Conservation (phyloP, 1,140 invertebrate genomes). For the Aphis gossypii region DNA sequence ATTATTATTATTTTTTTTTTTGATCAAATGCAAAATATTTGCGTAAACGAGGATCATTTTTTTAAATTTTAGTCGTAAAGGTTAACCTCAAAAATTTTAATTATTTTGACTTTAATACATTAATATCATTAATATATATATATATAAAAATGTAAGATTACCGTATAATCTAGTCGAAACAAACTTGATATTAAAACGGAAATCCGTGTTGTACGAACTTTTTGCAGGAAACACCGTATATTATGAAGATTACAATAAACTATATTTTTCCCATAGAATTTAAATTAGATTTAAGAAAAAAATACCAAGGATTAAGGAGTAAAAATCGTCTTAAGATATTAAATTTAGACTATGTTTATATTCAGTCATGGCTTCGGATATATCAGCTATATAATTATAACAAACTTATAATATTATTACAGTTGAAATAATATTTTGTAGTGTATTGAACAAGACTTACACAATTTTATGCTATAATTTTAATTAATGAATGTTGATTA, state of each 20-base stretch:
- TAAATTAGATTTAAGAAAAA: not conserved
- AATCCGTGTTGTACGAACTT: not conserved
- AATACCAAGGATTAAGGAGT: not conserved
- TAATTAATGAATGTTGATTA: not conserved
- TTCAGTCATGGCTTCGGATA: not conserved
- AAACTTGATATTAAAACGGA: not conserved
- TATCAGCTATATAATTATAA: not conserved
- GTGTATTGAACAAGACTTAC: not conserved
- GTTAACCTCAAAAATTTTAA: not conserved
- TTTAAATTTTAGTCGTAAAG: not conserved
- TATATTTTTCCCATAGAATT: not conserved
- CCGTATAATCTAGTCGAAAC: not conserved
- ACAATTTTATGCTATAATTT: not conserved
- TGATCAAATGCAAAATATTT: not conserved
- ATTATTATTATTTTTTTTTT: not conserved
- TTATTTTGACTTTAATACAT: constrained; percentile 1
- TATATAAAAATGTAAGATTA: not conserved
- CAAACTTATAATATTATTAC: too few species aligned
- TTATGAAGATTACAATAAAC: not conserved
- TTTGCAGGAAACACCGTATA: not conserved
- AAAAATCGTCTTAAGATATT: not conserved
- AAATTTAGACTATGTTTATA: not conserved
- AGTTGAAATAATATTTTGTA: too few species aligned
- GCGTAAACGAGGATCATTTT: not conserved
- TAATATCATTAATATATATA: not conserved